phyloP scores from a whole-genome alignment of 2,888 invertebrate genomes.

The Cepaea hortensis region DNA sequence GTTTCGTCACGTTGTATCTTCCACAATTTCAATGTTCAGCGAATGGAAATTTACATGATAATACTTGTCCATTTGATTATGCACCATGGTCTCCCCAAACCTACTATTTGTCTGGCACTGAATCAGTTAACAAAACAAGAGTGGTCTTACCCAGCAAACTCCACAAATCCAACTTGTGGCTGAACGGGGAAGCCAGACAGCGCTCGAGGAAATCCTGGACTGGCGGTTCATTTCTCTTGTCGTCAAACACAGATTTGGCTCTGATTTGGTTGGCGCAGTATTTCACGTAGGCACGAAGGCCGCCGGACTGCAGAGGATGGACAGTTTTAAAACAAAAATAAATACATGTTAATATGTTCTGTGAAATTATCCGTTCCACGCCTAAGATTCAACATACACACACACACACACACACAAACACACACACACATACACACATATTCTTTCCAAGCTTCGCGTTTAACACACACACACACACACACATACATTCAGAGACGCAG shows the following conservation, averaged over 20 bases:
- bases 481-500: no score
- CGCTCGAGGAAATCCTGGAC: constrained; percentile 79
- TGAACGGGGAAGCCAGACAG: constrained; percentile 78
- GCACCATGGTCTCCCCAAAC: no score
- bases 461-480: no score
- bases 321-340: background rate
- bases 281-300: constrained; percentile 76
- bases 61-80: no score
- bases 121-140: constrained; percentile 25
- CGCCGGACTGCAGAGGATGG: constrained; percentile 73
- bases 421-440: no score
- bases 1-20: no score
- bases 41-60: no score
- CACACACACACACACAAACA: no score
- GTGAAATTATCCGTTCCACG: background rate
- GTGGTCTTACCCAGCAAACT: constrained; percentile 76
- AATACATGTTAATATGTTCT: background rate
- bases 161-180: constrained; percentile 79
- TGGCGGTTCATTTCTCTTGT: constrained; percentile 77
- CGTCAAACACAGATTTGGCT: constrained; percentile 78
- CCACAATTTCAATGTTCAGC: no score
- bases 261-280: constrained; percentile 79
- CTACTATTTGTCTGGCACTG: no score
- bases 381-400: no score
- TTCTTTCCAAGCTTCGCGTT: no score